Percentiles rank a stretch among this genome's conserved stretches.
Conservation (phyloP, 2,888 invertebrate genomes). For the Cryptus armator region DNA sequence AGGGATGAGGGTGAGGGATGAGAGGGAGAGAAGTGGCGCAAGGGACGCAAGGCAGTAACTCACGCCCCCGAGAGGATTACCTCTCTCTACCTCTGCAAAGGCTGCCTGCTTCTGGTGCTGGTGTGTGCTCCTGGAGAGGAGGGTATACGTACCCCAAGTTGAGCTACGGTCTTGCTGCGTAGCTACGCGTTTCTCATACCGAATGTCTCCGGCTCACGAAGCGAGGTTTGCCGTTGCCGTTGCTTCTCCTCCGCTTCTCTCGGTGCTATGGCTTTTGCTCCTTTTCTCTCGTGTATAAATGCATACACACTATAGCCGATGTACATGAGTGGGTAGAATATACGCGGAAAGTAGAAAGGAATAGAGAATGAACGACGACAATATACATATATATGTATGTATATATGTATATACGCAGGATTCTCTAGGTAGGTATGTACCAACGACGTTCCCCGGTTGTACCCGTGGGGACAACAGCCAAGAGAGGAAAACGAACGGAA, state of each 20-base stretch:
- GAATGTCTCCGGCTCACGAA: conserved; percentile 83
- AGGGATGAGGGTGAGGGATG: conserved; percentile 69
- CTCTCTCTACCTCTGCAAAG: conserved; percentile 81
- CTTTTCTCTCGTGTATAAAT: conserved; percentile 51
- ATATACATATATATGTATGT: conserved; percentile 10
- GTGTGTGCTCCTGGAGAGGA: conserved; percentile 54
- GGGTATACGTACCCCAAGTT: conserved; percentile 76
- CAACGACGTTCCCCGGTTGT: conserved; percentile 33
- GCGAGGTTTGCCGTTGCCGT: conserved; percentile 77
- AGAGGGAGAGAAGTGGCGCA: conserved; percentile 72
- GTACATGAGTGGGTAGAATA: conserved; percentile 36
- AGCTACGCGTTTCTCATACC: conserved; percentile 85
- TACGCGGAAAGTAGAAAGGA: conserved; percentile 36
- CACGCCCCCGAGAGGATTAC: conserved; percentile 86
- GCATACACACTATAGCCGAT: conserved; percentile 41
- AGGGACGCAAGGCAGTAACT: conserved; percentile 79
- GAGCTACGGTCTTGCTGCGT: conserved; percentile 85
- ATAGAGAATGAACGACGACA: conserved; percentile 44
- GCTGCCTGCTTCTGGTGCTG: conserved; percentile 67
- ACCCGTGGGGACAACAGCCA: conserved; percentile 28
- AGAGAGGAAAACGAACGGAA: conserved; percentile 56
- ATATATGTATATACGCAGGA: conserved; percentile 24
- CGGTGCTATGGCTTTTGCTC: conserved; percentile 63
- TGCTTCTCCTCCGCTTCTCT: conserved; percentile 69
- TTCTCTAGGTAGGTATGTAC: conserved; percentile 54